Base-by-base conservation (phyloP, 92 coral and sea anemone species). In the Desmophyllum pertusum region DNA sequence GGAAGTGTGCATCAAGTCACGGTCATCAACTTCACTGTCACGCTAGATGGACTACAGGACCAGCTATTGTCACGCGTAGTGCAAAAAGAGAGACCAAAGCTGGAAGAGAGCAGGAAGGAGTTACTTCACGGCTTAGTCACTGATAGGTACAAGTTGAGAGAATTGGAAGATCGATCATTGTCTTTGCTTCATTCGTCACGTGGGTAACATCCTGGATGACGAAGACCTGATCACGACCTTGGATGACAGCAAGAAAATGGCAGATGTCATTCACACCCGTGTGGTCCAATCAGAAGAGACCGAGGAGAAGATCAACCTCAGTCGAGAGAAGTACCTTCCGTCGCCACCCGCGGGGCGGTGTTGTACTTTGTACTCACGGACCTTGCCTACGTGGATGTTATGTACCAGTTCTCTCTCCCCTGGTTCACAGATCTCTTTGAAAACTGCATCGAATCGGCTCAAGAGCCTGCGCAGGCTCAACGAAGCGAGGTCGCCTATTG, bases 41-140 rank as follows among this genome's bases (percentile, higher is more conserved):
- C 99, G 90, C 88, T 94, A 55, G 98, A 94, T 61, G 99, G 98
- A 59, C 91, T 96, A 41, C 98, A 96, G 83, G 99, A 96, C 75
- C 98, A 94, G 89, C 84, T 96, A 66, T 75, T 96, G 91, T 96
- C 98, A 89, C 98, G 93, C 78, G 95, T 93, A 29, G 99, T 96
- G 5, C 92, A 86, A 45, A 90, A 90, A 51, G 99, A 96, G 83
- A 89, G 93, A 68, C 95, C 98, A 14, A 87, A 92, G 72, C 76
- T 96, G 39, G 99, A 96, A 77, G 94, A 83, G 18, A 91, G 92
- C 36, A 86, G 95, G 35, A 90, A 84, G 48, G 90, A 87, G 18
- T 85, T 92, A 18, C 72, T 96, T 38, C 91, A 84, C 41, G 89
- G 92, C 61, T 65, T 96, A 76, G 98, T 92, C 25, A 94, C 89